Evolutionary conservation across 2,888 invertebrate genomes (phyloP), one percentile per base, ranked within the genome.

Genomic region (Sycophila texana): DNA sequence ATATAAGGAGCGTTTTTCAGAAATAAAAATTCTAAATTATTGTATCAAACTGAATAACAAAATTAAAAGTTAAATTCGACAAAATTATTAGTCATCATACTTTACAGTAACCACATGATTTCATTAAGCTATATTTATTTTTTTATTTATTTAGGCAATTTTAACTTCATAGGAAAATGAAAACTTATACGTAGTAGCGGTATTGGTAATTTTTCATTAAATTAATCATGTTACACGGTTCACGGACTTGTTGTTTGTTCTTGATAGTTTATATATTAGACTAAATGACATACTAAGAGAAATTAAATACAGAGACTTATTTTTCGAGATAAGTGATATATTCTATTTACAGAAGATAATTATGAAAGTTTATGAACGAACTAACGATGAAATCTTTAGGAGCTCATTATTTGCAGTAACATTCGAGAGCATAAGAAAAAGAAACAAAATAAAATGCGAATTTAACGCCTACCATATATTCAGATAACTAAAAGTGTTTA

Each of bases 401-500:
- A 18, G 22, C 20, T 7, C 49, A 61, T 55, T 55, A 16, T 7
- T 65, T 53, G 4, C 16, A 51, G 30, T 72, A 55, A 53, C 55
- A 39, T 55, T 77, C 68, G 47, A 60, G 47, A 51, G 26, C 57
- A 72, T n/a, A n/a, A n/a, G n/a, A n/a, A n/a, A n/a, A n/a, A 58
- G 2, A n/a, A 58, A 65, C 7, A 39, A 26, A 55, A 53, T 16
- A 18, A 74, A 55, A 14, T 63, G 63, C 55, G 51, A 63, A 55
- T 75, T 60, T 68, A 72, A 39, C 39, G 39, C 39, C 68, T 57
- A 72, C 18, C 57, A 79, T 73, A 80, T 75, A 79, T 79, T 73
- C 79, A 49, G 66, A 76, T 72, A 80, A 77, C 76, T 65, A 75
- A 67, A 73, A 71, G 74, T 81, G 77, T 84, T 68, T 71, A 71